These are phyloP conservation scores for Calidris pugnax DNA, from an alignment of 2,113 vertebrate species.

Conservation along the genomic window DNA sequence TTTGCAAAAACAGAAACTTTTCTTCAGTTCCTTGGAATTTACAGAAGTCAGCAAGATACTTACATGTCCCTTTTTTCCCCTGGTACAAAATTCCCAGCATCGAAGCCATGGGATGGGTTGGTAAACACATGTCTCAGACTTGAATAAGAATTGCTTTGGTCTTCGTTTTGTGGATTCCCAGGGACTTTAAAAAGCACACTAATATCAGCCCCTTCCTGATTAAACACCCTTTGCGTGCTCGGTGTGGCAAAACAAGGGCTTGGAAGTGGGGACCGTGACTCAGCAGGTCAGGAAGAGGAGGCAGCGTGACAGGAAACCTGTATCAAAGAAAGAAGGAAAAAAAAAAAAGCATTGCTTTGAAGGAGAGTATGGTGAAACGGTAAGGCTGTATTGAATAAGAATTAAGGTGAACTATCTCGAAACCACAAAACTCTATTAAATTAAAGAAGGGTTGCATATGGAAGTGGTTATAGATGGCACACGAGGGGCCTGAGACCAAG, in stretches of 20 bases:
- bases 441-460: accelerated
- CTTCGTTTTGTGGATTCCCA: accelerated
- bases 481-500: accelerated
- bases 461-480: accelerated
- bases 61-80: accelerated
- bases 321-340: too few relatives aligned
- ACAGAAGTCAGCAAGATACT: accelerated
- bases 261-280: accelerated
- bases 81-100: accelerated
- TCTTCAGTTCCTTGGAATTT: background rate
- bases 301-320: accelerated
- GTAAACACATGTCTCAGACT: background rate
- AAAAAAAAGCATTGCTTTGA: background rate
- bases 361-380: accelerated
- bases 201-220: accelerated
- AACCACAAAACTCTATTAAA: accelerated
- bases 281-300: accelerated
- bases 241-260: too few relatives aligned
- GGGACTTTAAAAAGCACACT: accelerated
- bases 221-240: accelerated
- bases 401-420: too few relatives aligned
- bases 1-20: background rate
- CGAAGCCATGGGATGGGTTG: accelerated
- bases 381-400: too few relatives aligned
- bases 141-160: background rate